A percentile compares a stretch with the other conserved stretches of the same genome.
phyloP scores from a whole-genome alignment of 2,113 vertebrate species.

The Globicephala melas region DNA sequence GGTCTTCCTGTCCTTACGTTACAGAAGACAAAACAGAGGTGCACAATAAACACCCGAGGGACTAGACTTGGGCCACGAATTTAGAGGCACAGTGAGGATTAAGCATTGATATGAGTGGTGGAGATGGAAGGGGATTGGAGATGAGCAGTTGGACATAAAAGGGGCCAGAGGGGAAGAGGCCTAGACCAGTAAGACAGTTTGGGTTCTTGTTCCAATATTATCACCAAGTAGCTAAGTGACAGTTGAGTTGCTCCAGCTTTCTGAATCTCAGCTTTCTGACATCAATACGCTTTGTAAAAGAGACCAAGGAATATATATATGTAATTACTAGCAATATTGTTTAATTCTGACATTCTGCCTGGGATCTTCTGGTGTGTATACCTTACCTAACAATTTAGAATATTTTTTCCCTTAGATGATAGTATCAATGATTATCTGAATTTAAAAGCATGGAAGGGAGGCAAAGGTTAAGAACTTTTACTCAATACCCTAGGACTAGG shows the following conservation, averaged over 20 bases:
- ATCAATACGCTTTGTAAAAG: not conserved
- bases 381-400: not conserved
- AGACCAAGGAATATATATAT: not conserved
- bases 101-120: not conserved
- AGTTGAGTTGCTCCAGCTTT: not conserved
- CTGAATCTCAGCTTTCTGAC: not conserved
- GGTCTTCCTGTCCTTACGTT: not conserved
- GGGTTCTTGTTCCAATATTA: not conserved
- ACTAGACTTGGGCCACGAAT: not conserved
- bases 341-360: not conserved
- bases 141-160: not conserved
- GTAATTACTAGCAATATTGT: not conserved
- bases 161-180: accelerated
- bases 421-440: not conserved
- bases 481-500: not conserved
- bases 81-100: not conserved
- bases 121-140: not conserved
- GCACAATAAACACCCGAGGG: not conserved
- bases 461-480: not conserved
- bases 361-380: not conserved
- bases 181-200: not conserved
- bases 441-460: not conserved
- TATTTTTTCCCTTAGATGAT: not conserved
- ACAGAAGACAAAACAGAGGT: not conserved
- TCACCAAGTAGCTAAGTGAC: not conserved